Percentiles rank a stretch among this genome's conserved stretches.
Evolutionary conservation across 1,140 invertebrate species (phyloP).

Genomic region (Diprion similis): DNA sequence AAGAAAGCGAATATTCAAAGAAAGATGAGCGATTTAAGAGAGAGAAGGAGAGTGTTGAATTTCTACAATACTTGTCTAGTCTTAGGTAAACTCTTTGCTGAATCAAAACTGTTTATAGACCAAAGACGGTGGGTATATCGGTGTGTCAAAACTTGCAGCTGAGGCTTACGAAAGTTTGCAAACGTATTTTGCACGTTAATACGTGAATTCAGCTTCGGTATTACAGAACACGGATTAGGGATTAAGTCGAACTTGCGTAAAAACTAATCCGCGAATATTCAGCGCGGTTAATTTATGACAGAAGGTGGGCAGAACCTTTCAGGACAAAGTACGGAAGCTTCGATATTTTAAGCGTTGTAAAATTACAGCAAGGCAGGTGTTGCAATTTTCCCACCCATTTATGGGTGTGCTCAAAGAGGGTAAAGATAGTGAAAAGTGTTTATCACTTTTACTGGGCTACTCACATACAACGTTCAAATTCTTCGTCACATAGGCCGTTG

Average conservation of each 20-base stretch:
- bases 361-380: background rate
- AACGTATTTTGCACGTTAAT: background rate
- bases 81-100: too few relatives aligned
- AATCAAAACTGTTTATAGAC: too few relatives aligned
- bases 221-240: background rate
- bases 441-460: slow-evolving; percentile 46
- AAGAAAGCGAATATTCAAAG: background rate
- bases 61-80: too few relatives aligned
- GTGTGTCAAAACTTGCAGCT: background rate
- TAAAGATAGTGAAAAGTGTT: background rate
- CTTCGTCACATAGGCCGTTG: slow-evolving; percentile 69
- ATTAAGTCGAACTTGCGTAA: background rate
- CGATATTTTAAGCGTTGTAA: background rate
- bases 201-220: background rate
- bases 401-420: background rate
- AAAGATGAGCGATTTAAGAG: background rate
- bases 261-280: slow-evolving; percentile 5
- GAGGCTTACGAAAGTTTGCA: background rate
- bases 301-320: background rate
- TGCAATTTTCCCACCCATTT: background rate
- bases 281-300: background rate
- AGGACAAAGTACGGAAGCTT: background rate
- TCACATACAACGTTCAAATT: slow-evolving; percentile 79
- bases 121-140: too few relatives aligned
- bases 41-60: slow-evolving; percentile 1